Base-by-base conservation (phyloP, 1,140 invertebrate species). In the Octopus bimaculoides region DNA sequence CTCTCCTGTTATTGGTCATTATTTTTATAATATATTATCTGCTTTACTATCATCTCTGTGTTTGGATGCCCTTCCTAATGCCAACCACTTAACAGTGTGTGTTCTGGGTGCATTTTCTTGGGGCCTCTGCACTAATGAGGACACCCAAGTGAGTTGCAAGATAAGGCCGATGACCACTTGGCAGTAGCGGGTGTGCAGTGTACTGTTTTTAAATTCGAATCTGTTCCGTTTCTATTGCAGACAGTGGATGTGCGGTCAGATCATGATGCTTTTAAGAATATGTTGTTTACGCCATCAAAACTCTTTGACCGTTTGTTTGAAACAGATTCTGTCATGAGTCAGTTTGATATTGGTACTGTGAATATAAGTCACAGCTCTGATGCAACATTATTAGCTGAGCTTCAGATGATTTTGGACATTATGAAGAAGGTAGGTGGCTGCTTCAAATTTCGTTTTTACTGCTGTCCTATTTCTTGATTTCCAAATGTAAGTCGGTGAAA, bases 211-310 rank as follows among this genome's bases (percentile, higher is more conserved):
- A 66, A 14, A 66, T 66, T 66, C 12, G 12, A 14, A n/a, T n/a
- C n/a, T 66, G 20, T 52, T 41, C 8, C 52, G n/a, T 74, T 75
- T 52, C 14, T 26, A 5, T 75, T 75, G 5, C 74, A 75, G 89
- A 84, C 88, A 66, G 89, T 89, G 86, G 86, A 88, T 78, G 77
- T 89, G 4, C 83, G 86, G 71, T 85, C 88, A 14, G 84, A 85
- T 20, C 85, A 87, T 78, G 80, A 85, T 26, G 61, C 89, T 8
- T 89, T 89, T 81, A 78, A 83, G 54, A 84, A 86, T 26, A 78
- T 89, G 54, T 87, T 87, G 8, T 83, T 83, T 52, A 88, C 87
- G 3, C 71, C 87, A 73, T 78, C 80, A 5, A 83, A 83, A 52
- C 82, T 87, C 78, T 77, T 81, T 14, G 84, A 87, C 54, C 80